Base-by-base conservation (phyloP, 1,140 invertebrate genomes). In the Elymnias hypermnestra region DNA sequence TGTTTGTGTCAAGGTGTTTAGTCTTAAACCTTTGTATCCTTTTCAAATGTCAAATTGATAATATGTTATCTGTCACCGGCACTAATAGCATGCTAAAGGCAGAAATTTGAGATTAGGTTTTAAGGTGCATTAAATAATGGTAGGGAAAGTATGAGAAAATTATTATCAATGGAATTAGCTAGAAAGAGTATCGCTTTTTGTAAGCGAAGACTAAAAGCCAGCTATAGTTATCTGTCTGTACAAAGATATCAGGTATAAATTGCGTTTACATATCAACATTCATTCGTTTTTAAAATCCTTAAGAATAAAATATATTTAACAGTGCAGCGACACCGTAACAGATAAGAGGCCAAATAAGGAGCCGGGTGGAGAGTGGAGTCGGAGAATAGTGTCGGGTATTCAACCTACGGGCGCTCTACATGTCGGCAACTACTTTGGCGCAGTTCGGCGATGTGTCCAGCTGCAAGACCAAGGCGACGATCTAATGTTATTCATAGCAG, bases 371-470 rank as follows among this genome's bases (percentile, higher is more conserved):
- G 29, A 31, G 6, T 89, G 86, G 81, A 87, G 88, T 0, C 83
- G 76, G 26, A 88, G 89, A 60, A 89, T 97, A 63, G 94, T 99
- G 63, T 97, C 97, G 5, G 98, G 97, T 7, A 94, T 99, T 70
- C 98, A 99, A 83, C 98, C 98, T 1, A 98, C 98, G 3, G 97
- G 98, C 10, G 86, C 90, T 3, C 86, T 98, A 28, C 98, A 99
- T 86, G 87, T 99, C 33, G 98, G 98, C 1, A 99, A 99, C 88
- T 99, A 99, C 86, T 91, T 99, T 63, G 97, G 97, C 28, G 97
- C 96, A 0, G 91, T 99, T 26, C 88, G 91, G 42, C 92, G 93
- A 71, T 99, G 97, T 94, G 88, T 94, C 4, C 82, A 92, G 9
- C 72, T 97, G 13, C 97, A 99, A 86, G 88, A 98, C 39, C 26